A percentile compares a stretch with the other conserved stretches of the same genome.
phyloP scores from a whole-genome alignment of 2,113 vertebrate genomes.

The Myrmecophaga tridactyla region DNA sequence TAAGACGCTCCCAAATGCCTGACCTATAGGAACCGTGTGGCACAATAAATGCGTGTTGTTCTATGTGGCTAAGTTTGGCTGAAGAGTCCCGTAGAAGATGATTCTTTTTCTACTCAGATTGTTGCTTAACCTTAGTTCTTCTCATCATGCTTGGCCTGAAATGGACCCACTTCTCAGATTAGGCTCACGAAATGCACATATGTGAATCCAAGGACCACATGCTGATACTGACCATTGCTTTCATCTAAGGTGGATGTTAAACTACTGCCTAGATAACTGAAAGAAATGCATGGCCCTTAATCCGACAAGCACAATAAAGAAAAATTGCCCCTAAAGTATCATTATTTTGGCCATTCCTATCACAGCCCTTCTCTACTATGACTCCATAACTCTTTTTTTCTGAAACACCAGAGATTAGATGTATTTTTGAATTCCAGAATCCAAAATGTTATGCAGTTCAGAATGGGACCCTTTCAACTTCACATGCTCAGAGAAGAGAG shows the following conservation, averaged over 20 bases:
- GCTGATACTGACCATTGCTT: neutral
- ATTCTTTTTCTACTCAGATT: neutral
- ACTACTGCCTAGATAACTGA: neutral
- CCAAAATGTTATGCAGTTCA: neutral
- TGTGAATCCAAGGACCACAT: neutral
- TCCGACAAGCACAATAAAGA: neutral
- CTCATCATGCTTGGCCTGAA: too few species aligned
- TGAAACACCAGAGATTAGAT: neutral
- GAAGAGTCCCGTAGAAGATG: neutral
- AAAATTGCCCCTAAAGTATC: neutral
- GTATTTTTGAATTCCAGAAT: neutral
- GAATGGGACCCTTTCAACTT: neutral
- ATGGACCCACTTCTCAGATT: neutral
- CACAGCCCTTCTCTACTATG: neutral
- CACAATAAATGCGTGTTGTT: neutral
- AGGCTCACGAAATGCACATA: neutral
- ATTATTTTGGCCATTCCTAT: neutral
- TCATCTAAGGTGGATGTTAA: neutral
- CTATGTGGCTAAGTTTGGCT: neutral
- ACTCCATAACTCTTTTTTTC: neutral
- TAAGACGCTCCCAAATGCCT: neutral
- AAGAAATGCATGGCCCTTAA: neutral
- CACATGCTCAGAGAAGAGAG: neutral
- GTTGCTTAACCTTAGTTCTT: neutral
- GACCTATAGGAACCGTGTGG: neutral